Base-by-base conservation (phyloP, 2,113 vertebrate species). In the Ceratotherium simum region DNA sequence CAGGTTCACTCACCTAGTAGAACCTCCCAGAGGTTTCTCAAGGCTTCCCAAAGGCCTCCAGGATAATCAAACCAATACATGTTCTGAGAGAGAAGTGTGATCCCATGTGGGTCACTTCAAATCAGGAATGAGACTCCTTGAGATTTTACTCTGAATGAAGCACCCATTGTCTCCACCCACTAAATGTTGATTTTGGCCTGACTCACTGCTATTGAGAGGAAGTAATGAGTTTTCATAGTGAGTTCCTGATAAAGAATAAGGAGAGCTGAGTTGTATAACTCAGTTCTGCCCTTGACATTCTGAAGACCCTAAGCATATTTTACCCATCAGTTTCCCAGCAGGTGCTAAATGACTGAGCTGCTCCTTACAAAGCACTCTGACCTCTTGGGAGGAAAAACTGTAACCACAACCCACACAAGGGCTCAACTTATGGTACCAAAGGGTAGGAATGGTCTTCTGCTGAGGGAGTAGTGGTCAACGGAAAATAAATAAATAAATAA, bases 121-220 rank as follows among this genome's bases (percentile, higher is more conserved):
- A 51, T 20, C 75, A 96, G 23, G 39, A 76, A 78, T 64, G 39
- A 80, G 75, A 39, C 33, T 87, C 33, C 76, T 58, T 46, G 36
- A 86, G 27, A 23, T 11, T 67, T 56, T 27, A n/a, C 51, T 60
- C 69, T 83, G 29, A 62, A 39, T 3, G 27, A 94, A 79, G 42
- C 4, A 51, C 39, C 56, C 78, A 27, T 20, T 18, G 72, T 92
- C 95, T 69, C 94, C 94, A 95, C 85, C 76, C 81, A 91, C 72
- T 62, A 16, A 65, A 62, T 33, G 72, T 70, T 42, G 23, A 70
- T 51, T 70, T 82, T n/a, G 39, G 72, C 76, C 69, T 94, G 96
- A 94, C 96, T 97, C 84, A 90, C 42, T 62, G 36, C 58, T 56
- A 36, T 13, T 31, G 51, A 72, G 58, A 90, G 88, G 88, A 93